Conservation (phyloP, 2,888 invertebrate genomes). For the Zhengitettix transpicula region DNA sequence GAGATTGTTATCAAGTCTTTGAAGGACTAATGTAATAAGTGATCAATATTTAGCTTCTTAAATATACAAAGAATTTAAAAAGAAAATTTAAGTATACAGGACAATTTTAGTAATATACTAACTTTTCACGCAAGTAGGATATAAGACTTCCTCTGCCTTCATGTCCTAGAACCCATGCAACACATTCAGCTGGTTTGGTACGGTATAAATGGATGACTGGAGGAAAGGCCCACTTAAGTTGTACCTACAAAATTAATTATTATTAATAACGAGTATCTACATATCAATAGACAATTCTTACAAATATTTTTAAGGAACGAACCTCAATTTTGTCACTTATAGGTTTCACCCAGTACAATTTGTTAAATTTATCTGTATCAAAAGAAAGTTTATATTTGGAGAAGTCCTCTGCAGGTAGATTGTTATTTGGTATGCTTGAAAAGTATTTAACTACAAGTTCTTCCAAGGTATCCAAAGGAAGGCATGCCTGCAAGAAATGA, state of each 20-base stretch:
- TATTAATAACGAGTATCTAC: not conserved
- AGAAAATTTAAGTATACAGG: not conserved
- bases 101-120: constrained; percentile 1
- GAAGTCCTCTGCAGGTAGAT: constrained; percentile 44
- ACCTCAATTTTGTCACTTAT: constrained; percentile 54
- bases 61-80: not conserved
- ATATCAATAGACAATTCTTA: not conserved
- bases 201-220: constrained; percentile 46
- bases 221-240: constrained; percentile 47
- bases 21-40: not conserved
- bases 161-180: constrained; percentile 66
- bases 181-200: constrained; percentile 57
- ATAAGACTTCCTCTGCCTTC: constrained; percentile 76
- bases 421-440: constrained; percentile 49
- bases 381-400: constrained; percentile 35
- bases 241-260: constrained; percentile 23
- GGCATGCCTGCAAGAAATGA: constrained; percentile 31
- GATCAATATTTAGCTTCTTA: not conserved
- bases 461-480: constrained; percentile 46
- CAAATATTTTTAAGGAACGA: constrained; percentile 13
- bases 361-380: constrained; percentile 42
- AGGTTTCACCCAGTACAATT: constrained; percentile 58
- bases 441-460: constrained; percentile 47
- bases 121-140: constrained; percentile 43
- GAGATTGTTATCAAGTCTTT: no score